Evolutionary conservation across 2,888 invertebrate genomes (phyloP), one percentile per base, ranked within the genome.

Genomic region (Lithophane leautieri): DNA sequence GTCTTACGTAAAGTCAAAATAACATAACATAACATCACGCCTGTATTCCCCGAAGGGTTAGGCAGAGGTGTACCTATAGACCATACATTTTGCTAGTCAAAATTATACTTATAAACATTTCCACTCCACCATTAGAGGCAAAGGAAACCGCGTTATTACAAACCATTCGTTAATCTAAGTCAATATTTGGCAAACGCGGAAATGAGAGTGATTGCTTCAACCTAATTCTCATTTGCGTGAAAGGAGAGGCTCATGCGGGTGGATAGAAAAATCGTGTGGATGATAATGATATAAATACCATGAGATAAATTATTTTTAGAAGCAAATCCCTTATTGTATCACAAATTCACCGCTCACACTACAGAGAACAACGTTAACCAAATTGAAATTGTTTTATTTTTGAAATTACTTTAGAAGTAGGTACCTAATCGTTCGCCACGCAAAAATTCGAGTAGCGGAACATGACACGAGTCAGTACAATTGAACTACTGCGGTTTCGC

Each of bases 101-200:
- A 2, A 50, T 50, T 19, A 19, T 19, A 19, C 22, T n/a, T n/a
- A 54, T 56, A 56, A 14, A 56, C 14, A 25, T 4, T 54, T 25
- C 19, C 25, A 25, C 3, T 44, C 19, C 14, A n/a, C 4, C n/a
- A 42, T n/a, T 42, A 62, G 6, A 16, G n/a, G 9, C 40, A 62
- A n/a, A 6, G 40, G 9, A 14, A 40, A n/a, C 4, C 19, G 11
- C 11, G 9, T 7, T 12, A 52, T 11, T 40, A 71, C 42, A 54
- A 54, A 52, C 42, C 52, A 28, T 71, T 71, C 16, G 42, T 52
- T 71, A 52, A 22, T 71, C 16, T 70, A 42, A 12, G 52, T 16
- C 54, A 72, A 70, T 70, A 56, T 44, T 72, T 70, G 44, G 8
- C 16, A 28, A 44, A 34, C 42, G n/a, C 42, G 28, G 16, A 54